Base-by-base conservation (phyloP, 2,113 vertebrate genomes). In the Lathamus discolor region DNA sequence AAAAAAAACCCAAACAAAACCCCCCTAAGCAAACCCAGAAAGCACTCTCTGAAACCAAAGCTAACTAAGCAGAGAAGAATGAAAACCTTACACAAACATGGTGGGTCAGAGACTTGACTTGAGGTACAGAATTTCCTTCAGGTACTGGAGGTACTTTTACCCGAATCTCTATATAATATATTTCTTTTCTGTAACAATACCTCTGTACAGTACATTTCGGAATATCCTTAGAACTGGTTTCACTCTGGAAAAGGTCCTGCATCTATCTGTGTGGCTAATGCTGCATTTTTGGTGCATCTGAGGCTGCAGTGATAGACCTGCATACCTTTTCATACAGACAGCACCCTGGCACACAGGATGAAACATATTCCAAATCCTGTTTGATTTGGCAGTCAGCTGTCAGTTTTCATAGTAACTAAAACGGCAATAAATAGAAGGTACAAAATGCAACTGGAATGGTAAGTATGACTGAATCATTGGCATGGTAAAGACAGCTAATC, bases 1-100 rank as follows among this genome's bases (percentile, higher is more conserved):
- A 54, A 37, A 69, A 49, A 27, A 0, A 39, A 10, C 39, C 10
- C 13, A 57, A 2, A 4, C 19, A 66, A 43, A 0, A 7, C 41
- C 1, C 9, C 43, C 41, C 13, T 4, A 43, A 39, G n/a, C 3
- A 6, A 8, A 9, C 7, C 3, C 4, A 4, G n/a, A 88, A 92
- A 68, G 2, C 17, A 35, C 7, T 44, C 1, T 64, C 10, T 69
- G 14, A 81, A 69, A n/a, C 7, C 7, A 57, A 76, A 76, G 11
- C 16, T 59, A 64, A 18, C 44, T 57, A 74, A 74, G 5, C 19
- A 86, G 33, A 49, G 19, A 88, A 15, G 9, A 67, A 90, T 41
- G 19, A 82, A 51, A 35, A 17, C 2, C 24, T 11, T 3, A 1
- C 8, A 66, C 17, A 62, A 67, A 74, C 3, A n/a, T 19, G 18